Evolutionary conservation across 2,888 invertebrate genomes (phyloP), one percentile per base, ranked within the genome.

Genomic region (Heteropelma amictum): DNA sequence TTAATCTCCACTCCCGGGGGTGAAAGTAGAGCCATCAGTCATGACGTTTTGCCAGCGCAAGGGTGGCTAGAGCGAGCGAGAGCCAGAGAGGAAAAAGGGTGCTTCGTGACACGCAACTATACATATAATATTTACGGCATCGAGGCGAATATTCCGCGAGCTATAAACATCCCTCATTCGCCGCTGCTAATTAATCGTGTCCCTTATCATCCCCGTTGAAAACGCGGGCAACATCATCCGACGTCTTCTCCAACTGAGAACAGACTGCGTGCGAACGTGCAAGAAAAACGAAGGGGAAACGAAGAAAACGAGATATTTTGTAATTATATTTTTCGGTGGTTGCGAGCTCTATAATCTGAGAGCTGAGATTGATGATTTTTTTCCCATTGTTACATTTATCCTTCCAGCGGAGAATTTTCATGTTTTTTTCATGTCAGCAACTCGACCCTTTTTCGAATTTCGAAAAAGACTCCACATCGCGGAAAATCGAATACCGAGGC

Each of bases 11-110:
- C 54, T 54, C 23, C 17, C 8, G 38, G 58, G 8, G 64, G n/a
- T n/a, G n/a, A n/a, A 60, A 73, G 63, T 58, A 47, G 47, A 61
- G 69, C 74, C 12, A 74, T 74, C 64, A 60, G 54, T 74, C 74
- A 60, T 38, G 26, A 64, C 38, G 53, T 54, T 65, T 70, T 56
- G 60, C 63, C 61, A 33, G 61, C 61, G 28, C 28, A 53, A n/a
- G n/a, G n/a, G n/a, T n/a, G n/a, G n/a, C 38, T 14, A 26, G 51
- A 53, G 23, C 10, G 67, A 30, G 30, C 19, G 8, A 47, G 51
- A 47, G 56, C n/a, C n/a, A n/a, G n/a, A n/a, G n/a, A n/a, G 47
- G 49, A 12, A n/a, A 28, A 40, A 14, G 42, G 12, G 63, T 64
- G 42, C 42, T 69, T 51, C 64, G 51, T 60, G 69, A 69, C 45